Percentiles rank a stretch among this genome's conserved stretches.
Conservation (phyloP, 2,113 vertebrate species). For the Psettodes erumei region DNA sequence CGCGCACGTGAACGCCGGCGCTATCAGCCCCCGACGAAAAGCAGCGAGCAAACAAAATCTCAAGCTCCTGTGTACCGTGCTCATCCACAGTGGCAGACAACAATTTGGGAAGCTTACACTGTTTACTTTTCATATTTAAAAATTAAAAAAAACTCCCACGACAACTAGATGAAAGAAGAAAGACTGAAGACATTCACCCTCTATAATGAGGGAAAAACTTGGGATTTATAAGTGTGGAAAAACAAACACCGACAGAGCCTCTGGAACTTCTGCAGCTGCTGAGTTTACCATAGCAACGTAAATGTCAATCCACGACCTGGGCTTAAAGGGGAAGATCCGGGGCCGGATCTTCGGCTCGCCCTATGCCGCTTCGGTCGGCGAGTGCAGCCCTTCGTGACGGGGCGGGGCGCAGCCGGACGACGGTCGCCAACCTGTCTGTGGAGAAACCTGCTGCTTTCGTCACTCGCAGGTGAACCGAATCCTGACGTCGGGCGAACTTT, state of each 20-base stretch:
- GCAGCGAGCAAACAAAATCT: constrained; percentile 42
- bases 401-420: neutral
- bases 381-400: neutral
- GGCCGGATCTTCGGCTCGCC: too few relatives aligned
- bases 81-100: constrained; percentile 36
- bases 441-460: neutral
- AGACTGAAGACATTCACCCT: neutral
- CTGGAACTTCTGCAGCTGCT: neutral
- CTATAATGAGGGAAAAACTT: neutral
- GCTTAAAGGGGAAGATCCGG: too few relatives aligned
- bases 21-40: constrained; percentile 29
- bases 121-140: constrained; percentile 30
- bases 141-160: neutral
- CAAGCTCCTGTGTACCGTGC: constrained; percentile 9
- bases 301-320: too few relatives aligned
- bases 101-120: constrained; percentile 3
- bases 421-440: neutral
- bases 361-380: too few relatives aligned
- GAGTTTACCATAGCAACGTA: too few relatives aligned
- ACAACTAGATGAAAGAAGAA: constrained; percentile 14
- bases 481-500: neutral
- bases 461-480: neutral
- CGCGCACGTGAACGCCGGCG: constrained; percentile 6
- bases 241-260: neutral
- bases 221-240: neutral